A percentile compares a stretch with the other conserved stretches of the same genome.
Conservation (phyloP, 2,888 invertebrate species). For the Caenorhabditis sp. region DNA sequence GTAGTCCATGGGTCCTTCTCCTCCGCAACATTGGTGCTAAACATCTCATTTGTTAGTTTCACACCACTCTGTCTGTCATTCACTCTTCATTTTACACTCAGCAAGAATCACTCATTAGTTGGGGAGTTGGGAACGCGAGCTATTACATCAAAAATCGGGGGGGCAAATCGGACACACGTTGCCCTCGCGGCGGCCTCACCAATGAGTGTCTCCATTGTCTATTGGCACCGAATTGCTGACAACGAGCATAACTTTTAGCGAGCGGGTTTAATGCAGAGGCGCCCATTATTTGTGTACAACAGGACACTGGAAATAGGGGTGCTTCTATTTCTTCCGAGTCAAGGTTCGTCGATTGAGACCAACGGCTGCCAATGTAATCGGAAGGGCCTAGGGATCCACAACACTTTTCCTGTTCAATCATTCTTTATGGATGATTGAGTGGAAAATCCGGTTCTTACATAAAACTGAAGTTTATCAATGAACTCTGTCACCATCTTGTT, state of each 20-base stretch:
- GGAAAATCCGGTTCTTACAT: constrained; percentile 62
- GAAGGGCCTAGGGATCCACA: constrained; percentile 56
- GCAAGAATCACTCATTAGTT: constrained; percentile 23
- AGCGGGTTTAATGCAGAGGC: constrained; percentile 70
- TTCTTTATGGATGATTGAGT: neutral
- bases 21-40: constrained; percentile 78
- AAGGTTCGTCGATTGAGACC: constrained; percentile 39
- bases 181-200: constrained; percentile 49
- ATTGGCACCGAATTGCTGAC: constrained; percentile 68
- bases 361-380: constrained; percentile 61
- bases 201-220: constrained; percentile 67
- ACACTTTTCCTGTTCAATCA: constrained; percentile 55
- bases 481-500: constrained; percentile 65
- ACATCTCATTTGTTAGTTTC: constrained; percentile 32
- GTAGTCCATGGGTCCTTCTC: constrained; percentile 71
- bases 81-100: neutral
- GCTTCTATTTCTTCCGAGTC: constrained; percentile 54
- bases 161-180: constrained; percentile 18
- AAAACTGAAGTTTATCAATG: constrained; percentile 72
- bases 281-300: constrained; percentile 69
- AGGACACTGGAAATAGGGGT: constrained; percentile 68
- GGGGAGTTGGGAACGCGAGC: constrained; percentile 24
- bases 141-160: constrained; percentile 37
- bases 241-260: constrained; percentile 67
- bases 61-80: constrained; percentile 1